A percentile compares a stretch with the other conserved stretches of the same genome.
These are phyloP conservation scores for Eupelmus urozonus DNA, from an alignment of 2,888 invertebrate genomes.

Conservation along the genomic window DNA sequence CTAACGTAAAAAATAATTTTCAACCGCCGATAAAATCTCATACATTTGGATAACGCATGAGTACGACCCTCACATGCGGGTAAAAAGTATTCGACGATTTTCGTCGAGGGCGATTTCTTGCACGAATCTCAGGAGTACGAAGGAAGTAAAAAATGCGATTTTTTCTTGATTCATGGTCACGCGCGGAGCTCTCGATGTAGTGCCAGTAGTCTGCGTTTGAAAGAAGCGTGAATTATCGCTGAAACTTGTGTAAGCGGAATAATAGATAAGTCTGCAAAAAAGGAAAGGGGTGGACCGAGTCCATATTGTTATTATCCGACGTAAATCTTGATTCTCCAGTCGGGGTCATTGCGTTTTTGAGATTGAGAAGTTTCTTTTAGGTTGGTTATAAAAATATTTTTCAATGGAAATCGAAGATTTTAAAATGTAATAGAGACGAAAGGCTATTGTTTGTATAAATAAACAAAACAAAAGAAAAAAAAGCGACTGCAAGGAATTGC, in stretches of 20 bases:
- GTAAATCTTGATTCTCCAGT: constrained; percentile 14
- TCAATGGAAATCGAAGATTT: too few species aligned
- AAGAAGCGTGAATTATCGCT: constrained; percentile 27
- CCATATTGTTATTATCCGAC: constrained; percentile 22
- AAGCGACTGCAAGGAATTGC: too few species aligned
- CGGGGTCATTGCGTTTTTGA: neutral
- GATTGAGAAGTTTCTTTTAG: too few species aligned
- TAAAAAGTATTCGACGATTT: constrained; percentile 27
- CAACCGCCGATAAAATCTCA: too few species aligned
- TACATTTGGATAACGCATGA: neutral
- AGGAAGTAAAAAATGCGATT: constrained; percentile 21
- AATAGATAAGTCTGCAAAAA: constrained; percentile 23
- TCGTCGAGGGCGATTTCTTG: constrained; percentile 13
- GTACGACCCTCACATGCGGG: neutral
- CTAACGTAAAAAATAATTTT: too few species aligned
- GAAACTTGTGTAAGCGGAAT: constrained; percentile 34
- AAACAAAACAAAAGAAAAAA: too few species aligned
- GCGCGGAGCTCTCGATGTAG: neutral
- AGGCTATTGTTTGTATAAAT: too few species aligned
- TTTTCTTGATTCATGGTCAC: constrained; percentile 30
- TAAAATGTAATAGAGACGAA: too few species aligned
- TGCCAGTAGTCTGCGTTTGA: constrained; percentile 18
- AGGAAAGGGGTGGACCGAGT: neutral
- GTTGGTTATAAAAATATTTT: too few species aligned
- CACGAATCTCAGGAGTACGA: neutral